Conservation (phyloP, 2,797 vertebrate species). For the Poecilia velifera region DNA sequence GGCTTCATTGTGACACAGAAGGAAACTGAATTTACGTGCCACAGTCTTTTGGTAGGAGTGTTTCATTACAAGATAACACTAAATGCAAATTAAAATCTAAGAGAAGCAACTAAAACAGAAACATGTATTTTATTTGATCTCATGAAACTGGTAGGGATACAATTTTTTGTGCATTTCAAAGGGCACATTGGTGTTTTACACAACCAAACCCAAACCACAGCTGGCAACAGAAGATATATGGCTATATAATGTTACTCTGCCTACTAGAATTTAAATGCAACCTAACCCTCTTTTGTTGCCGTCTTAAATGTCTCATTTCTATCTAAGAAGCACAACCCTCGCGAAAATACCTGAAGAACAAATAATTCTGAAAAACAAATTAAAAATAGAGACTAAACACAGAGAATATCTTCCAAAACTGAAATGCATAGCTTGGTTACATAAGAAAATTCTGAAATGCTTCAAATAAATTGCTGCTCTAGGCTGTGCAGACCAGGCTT, state of each 20-base stretch:
- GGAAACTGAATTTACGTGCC: slow-evolving; percentile 35
- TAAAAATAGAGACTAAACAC: slow-evolving; percentile 6
- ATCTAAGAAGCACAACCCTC: neutral
- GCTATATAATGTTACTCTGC: slow-evolving; percentile 38
- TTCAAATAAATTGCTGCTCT: slow-evolving; percentile 49
- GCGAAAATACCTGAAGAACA: neutral
- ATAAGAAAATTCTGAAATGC: slow-evolving; percentile 47
- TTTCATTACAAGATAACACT: slow-evolving; percentile 52
- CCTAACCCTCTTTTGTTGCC: neutral
- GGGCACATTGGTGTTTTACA: slow-evolving; percentile 21
- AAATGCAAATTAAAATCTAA: slow-evolving; percentile 54
- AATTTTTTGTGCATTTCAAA: slow-evolving; percentile 17
- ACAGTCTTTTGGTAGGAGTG: slow-evolving; percentile 41
- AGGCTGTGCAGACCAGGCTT: slow-evolving; percentile 32
- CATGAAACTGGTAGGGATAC: slow-evolving; percentile 15
- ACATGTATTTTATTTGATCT: slow-evolving; percentile 28
- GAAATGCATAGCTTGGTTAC: slow-evolving; percentile 35
- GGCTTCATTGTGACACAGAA: slow-evolving; percentile 42
- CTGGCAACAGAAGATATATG: slow-evolving; percentile 40
- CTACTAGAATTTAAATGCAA: slow-evolving; percentile 24
- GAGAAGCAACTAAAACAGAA: slow-evolving; percentile 43
- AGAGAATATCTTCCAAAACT: neutral
- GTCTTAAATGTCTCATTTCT: neutral
- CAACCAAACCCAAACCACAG: slow-evolving; percentile 53
- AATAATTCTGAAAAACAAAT: slow-evolving; percentile 14